Evolutionary conservation across 2,797 vertebrate species (phyloP).

Genomic region (Tolypeutes matacus): DNA sequence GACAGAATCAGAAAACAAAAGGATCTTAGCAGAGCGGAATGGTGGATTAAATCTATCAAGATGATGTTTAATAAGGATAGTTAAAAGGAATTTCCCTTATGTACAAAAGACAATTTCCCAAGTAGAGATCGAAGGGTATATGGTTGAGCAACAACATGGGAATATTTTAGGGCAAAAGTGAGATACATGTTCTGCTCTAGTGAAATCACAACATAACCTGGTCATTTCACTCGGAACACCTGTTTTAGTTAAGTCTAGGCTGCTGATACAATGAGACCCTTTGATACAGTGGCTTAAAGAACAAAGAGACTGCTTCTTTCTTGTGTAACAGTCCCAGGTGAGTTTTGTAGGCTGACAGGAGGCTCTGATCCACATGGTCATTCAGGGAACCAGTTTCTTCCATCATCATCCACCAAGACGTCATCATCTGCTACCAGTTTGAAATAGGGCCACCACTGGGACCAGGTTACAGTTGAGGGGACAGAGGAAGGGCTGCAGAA

Average conservation of each 20-base stretch:
- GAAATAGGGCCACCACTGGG: neutral
- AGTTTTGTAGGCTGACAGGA: neutral
- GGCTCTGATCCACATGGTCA: neutral
- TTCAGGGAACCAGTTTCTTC: conserved; percentile 28
- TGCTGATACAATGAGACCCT: neutral
- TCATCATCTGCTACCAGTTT: neutral
- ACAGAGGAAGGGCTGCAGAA: neutral
- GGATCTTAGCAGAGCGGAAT: neutral
- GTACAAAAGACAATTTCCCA: conserved; percentile 21
- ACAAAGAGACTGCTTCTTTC: neutral
- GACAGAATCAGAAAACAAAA: conserved; percentile 22
- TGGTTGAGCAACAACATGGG: neutral
- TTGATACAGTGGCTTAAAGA: neutral
- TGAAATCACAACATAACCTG: neutral
- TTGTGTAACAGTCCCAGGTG: neutral
- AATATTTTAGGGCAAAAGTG: neutral
- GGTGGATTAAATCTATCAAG: neutral
- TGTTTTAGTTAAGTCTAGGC: conserved; percentile 15
- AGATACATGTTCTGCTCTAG: neutral
- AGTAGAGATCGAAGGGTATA: neutral
- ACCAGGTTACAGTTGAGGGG: neutral
- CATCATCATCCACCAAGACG: neutral
- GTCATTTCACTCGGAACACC: neutral
- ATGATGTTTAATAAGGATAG: neutral
- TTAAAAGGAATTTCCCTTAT: neutral